phyloP scores from a whole-genome alignment of 2,888 invertebrate species.

The Deroplatys truncata region DNA sequence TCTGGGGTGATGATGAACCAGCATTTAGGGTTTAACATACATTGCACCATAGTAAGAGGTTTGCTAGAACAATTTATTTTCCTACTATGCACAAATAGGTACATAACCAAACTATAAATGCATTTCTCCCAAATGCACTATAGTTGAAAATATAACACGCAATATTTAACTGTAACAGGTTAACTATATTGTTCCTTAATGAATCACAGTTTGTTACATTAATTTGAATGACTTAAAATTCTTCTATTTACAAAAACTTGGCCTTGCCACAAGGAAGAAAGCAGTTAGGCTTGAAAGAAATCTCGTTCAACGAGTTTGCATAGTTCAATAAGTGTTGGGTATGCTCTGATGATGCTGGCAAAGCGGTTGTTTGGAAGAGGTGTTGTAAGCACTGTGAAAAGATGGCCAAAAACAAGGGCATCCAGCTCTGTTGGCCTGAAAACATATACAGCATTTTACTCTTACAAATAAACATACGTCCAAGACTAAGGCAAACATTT shows the following conservation, averaged over 20 bases:
- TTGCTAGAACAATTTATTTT: neutral
- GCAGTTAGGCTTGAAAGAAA: constrained; percentile 55
- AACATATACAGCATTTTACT: constrained; percentile 32
- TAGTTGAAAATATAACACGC: neutral
- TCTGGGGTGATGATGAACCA: too few species aligned
- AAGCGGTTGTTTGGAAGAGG: constrained; percentile 77
- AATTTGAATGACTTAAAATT: neutral
- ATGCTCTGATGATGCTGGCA: constrained; percentile 72
- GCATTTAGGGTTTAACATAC: too few species aligned
- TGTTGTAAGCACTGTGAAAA: constrained; percentile 92
- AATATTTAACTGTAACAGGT: neutral
- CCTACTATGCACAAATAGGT: neutral
- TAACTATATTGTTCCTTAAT: neutral
- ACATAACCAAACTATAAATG: constrained; percentile 1
- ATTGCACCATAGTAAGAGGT: too few species aligned
- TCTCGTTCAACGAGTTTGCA: constrained; percentile 79
- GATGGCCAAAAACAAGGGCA: constrained; percentile 93
- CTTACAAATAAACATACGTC: too few species aligned
- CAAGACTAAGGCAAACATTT: too few species aligned
- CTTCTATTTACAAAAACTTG: neutral
- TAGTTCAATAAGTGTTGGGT: constrained; percentile 72
- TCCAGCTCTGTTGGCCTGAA: constrained; percentile 90
- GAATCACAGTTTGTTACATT: neutral
- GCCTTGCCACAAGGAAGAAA: too few species aligned
- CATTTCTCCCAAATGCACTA: neutral